Base-by-base conservation (phyloP, 2,888 invertebrate genomes). In the Ornithoptera priamus region DNA sequence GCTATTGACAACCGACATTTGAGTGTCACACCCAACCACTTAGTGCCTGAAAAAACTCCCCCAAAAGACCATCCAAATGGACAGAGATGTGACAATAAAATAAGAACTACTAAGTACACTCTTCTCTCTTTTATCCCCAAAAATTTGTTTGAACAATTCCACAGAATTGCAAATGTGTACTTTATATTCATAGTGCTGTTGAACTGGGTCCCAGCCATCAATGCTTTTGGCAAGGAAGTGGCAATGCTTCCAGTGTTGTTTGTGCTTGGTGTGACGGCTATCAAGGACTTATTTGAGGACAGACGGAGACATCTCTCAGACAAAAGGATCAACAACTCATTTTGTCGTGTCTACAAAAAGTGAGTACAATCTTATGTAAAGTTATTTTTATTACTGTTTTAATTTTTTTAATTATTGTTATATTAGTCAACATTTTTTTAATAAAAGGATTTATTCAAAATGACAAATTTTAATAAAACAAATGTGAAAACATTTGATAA, bases 81-180 rank as follows among this genome's bases (percentile, higher is more conserved):
- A n/a, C 93, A 94, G 65, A 95, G 96, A 83, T 95, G 96, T 77
- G 94, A 96, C 83, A 98, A 98, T 87, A 95, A 96, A 90, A 96
- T 98, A 83, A 95, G 97, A 86, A 98, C 98, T 87, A 98, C 98
- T 67, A 99, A 99, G 91, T 99, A 99, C 88, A 98, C 98, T 36
- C 83, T 97, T 71, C 93, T 98, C 76, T 98, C 97, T 78, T 99
- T 99, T 92, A 92, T 99, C 83, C 99, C 99, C 70, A 97, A 98
- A 89, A 99, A 99, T 91, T 93, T 99, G 72, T 95, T 99, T 88
- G 99, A 99, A 93, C 99, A 99, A 92, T 99, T 99, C 88, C 99
- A 99, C 90, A 95, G 99, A 73, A 97, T 98, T 83, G 99, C 99
- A 74, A 99, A 99, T 94, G 94, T 99, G 81, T 99, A 99, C 93